Percentiles rank a stretch among this genome's conserved stretches.
These are phyloP conservation scores for Anabas testudineus DNA, from an alignment of 2,797 vertebrate genomes.

Conservation along the genomic window DNA sequence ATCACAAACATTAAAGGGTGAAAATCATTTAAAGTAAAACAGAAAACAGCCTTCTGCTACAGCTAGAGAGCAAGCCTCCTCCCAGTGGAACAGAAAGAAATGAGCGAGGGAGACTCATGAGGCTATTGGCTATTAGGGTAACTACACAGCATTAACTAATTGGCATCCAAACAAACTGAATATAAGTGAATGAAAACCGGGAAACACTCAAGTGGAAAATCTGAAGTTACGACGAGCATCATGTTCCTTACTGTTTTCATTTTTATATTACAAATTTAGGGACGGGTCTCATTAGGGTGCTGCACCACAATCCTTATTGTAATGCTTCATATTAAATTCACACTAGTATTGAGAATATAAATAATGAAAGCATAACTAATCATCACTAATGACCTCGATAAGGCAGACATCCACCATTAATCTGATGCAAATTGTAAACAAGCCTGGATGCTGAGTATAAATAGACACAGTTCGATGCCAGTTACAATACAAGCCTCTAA, in stretches of 20 bases:
- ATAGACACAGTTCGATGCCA: slow-evolving; percentile 31
- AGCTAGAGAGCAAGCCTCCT: slow-evolving; percentile 31
- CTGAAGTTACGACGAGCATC: slow-evolving; percentile 14
- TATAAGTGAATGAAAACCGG: slow-evolving; percentile 45
- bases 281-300: slow-evolving; percentile 18
- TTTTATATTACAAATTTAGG: slow-evolving; percentile 17
- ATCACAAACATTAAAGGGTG: slow-evolving; percentile 19
- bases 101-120: slow-evolving; percentile 42
- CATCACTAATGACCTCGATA: slow-evolving; percentile 18
- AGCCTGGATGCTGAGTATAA: slow-evolving; percentile 23
- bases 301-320: slow-evolving; percentile 1
- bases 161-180: slow-evolving; percentile 56
- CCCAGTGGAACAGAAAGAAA: slow-evolving; percentile 40
- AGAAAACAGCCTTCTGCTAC: slow-evolving; percentile 20
- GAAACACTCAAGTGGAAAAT: slow-evolving; percentile 14
- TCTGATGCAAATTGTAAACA: slow-evolving; percentile 16
- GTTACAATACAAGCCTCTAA: slow-evolving; percentile 24
- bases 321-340: not conserved
- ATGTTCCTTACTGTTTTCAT: slow-evolving; percentile 4
- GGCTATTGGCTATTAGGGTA: slow-evolving; percentile 45
- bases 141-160: slow-evolving; percentile 56
- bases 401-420: slow-evolving; percentile 22
- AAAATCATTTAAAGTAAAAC: slow-evolving; percentile 34
- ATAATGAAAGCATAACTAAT: slow-evolving; percentile 4
- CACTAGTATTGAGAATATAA: slow-evolving; percentile 2